Percentiles rank a stretch among this genome's conserved stretches.
Evolutionary conservation across 2,888 invertebrate genomes (phyloP).

Genomic region (Euplagia quadripunctaria): DNA sequence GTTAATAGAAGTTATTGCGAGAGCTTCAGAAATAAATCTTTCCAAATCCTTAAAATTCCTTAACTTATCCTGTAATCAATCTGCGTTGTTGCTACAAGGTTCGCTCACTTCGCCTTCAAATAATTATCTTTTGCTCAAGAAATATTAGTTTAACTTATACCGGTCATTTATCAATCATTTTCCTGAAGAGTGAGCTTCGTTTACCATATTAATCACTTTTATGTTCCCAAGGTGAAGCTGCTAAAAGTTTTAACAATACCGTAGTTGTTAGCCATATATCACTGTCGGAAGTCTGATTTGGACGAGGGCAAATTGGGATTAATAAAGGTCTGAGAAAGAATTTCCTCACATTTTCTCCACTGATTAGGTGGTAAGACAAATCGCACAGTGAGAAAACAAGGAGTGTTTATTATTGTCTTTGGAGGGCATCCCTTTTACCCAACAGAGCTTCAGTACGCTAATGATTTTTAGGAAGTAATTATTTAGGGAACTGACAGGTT

Average conservation of each 20-base stretch:
- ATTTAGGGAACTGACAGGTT: constrained; percentile 28
- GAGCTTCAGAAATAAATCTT: neutral
- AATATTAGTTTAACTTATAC: constrained; percentile 12
- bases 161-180: constrained; percentile 45
- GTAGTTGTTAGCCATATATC: constrained; percentile 69
- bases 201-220: constrained; percentile 53
- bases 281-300: constrained; percentile 68
- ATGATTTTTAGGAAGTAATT: constrained; percentile 46
- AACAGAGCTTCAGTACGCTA: constrained; percentile 17
- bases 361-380: constrained; percentile 77
- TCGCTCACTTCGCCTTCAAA: neutral
- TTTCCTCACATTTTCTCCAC: constrained; percentile 67
- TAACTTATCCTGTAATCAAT: neutral
- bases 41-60: constrained; percentile 6
- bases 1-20: neutral
- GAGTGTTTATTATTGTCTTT: constrained; percentile 41
- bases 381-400: constrained; percentile 59
- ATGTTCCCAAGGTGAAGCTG: constrained; percentile 45
- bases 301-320: constrained; percentile 78
- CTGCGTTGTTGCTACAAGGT: neutral
- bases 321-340: constrained; percentile 74
- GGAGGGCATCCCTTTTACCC: constrained; percentile 14
- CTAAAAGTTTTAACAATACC: constrained; percentile 57
- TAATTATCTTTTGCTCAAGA: constrained; percentile 12
- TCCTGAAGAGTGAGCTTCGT: constrained; percentile 35